Conservation (phyloP, 2,888 invertebrate genomes). For the Choreutis nemorana region DNA sequence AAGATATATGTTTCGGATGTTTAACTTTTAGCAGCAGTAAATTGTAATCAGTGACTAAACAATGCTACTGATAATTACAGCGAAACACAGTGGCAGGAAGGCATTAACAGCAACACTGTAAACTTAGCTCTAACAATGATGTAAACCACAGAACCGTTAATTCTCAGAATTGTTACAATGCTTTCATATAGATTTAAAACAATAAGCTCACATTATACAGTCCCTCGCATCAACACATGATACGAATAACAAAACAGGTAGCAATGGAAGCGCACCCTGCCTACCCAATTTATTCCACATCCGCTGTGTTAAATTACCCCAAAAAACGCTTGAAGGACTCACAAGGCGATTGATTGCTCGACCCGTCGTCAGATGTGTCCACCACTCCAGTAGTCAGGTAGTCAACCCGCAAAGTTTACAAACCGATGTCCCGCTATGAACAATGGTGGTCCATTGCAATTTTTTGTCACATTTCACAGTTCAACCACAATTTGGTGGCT, state of each 20-base stretch:
- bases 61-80: slow-evolving; percentile 36
- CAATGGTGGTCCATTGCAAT: slow-evolving; percentile 52
- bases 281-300: slow-evolving; percentile 64
- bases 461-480: slow-evolving; percentile 65
- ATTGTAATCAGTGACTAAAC: slow-evolving; percentile 6
- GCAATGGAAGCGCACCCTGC: slow-evolving; percentile 54
- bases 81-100: slow-evolving; percentile 52
- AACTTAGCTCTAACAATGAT: slow-evolving; percentile 34
- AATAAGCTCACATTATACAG: slow-evolving; percentile 24
- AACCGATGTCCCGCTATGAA: slow-evolving; percentile 34
- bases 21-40: no score
- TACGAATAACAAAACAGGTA: slow-evolving; percentile 53
- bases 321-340: slow-evolving; percentile 44
- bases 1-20: no score
- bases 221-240: slow-evolving; percentile 29
- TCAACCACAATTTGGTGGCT: slow-evolving; percentile 44
- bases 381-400: slow-evolving; percentile 54
- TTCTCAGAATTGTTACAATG: slow-evolving; percentile 44
- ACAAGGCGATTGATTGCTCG: slow-evolving; percentile 51
- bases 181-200: slow-evolving; percentile 25
- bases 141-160: slow-evolving; percentile 41
- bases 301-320: slow-evolving; percentile 60
- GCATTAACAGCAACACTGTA: slow-evolving; percentile 26
- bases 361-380: slow-evolving; percentile 39
- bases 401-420: slow-evolving; percentile 57